Evolutionary conservation across 2,888 invertebrate species (phyloP).

Genomic region (Hypselothyrea guttata): DNA sequence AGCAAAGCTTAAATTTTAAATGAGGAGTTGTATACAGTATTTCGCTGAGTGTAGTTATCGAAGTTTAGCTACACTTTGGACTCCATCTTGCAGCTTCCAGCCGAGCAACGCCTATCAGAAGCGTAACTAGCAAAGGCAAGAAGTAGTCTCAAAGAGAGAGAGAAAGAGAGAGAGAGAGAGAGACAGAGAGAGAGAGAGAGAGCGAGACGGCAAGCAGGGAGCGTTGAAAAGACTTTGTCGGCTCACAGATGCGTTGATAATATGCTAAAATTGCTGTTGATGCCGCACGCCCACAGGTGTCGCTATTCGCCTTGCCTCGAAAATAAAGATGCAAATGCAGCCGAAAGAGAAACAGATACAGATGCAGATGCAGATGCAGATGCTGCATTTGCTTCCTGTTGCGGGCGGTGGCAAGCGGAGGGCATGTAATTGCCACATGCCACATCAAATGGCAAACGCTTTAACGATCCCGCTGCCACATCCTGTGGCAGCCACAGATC

Average conservation of each 20-base stretch:
- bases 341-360: too few species aligned
- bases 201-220: slow-evolving; percentile 55
- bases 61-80: slow-evolving; percentile 28
- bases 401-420: slow-evolving; percentile 7
- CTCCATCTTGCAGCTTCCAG: slow-evolving; percentile 50
- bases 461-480: slow-evolving; percentile 69
- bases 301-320: slow-evolving; percentile 7
- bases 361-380: slow-evolving; percentile 33
- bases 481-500: slow-evolving; percentile 53
- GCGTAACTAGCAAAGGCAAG: slow-evolving; percentile 20
- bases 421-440: slow-evolving; percentile 54
- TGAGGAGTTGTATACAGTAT: background rate
- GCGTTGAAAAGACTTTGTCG: slow-evolving; percentile 81
- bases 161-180: background rate
- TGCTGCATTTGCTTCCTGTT: slow-evolving; percentile 58
- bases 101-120: slow-evolving; percentile 69
- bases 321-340: background rate
- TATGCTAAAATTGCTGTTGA: slow-evolving; percentile 76
- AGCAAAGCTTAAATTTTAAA: too few species aligned
- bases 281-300: slow-evolving; percentile 76
- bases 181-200: background rate
- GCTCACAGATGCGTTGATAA: slow-evolving; percentile 78
- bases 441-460: slow-evolving; percentile 24
- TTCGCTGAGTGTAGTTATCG: slow-evolving; percentile 29
- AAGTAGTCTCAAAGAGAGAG: background rate